Base-by-base conservation (phyloP, 1,140 invertebrate species). In the Coptotermes formosanus region DNA sequence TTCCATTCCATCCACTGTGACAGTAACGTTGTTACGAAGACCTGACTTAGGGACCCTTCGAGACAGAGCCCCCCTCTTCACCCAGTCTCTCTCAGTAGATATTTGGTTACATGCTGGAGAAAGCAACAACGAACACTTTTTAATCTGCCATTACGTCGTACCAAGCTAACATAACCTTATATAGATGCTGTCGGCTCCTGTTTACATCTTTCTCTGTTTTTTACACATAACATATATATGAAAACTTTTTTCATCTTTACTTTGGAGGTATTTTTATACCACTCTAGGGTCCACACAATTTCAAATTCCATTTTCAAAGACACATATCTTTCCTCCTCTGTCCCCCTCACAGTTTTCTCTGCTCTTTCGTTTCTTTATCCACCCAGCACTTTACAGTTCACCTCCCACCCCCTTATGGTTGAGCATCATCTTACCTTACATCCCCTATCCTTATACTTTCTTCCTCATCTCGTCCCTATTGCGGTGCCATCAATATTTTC, bases 221-320 rank as follows among this genome's bases (percentile, higher is more conserved):
- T 75, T 75, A 75, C n/a, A 75, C 64, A 43, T 38, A 84, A 84
- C n/a, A 84, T 45, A 84, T 84, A 52, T 84, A n/a, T 84, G 55
- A 55, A 85, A 85, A 85, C 21, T 59, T 82, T 64, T 75, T 81
- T 64, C 59, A 85, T 75, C 59, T 85, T 85, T 85, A 43, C 59
- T 85, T 44, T 85, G 85, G 59, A 86, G 86, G 82, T 86, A 86
- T 86, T 86, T 86, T 86, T 86, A 86, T 81, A 86, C 86, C 86
- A 86, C 86, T 86, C 86, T 82, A 64, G 86, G 32, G 86, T 84
- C 75, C 86, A 84, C 82, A 83, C 86, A 86, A 86, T 86, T 86
- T 86, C 86, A 86, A 86, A 86, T 86, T 86, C 86, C 86, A 86
- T 86, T 86, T 86, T 82, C 82, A 86, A 84, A 84, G 86, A 86